Percentiles rank a stretch among this genome's conserved stretches.
phyloP scores from a whole-genome alignment of 2,113 vertebrate species.

The Falcunculus frontatus region DNA sequence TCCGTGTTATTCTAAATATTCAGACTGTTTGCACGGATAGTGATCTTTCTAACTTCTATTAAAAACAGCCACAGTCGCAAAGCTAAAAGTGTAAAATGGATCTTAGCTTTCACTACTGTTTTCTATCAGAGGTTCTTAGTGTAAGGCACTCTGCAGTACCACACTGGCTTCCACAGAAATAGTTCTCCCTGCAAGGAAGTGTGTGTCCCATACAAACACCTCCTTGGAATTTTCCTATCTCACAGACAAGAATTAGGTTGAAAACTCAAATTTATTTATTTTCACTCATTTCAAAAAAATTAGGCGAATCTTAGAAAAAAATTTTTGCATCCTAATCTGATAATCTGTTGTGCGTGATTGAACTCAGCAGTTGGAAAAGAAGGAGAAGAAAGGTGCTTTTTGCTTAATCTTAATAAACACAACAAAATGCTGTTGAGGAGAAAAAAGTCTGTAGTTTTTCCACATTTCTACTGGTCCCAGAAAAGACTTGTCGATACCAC shows the following conservation, averaged over 20 bases:
- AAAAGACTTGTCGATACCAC: neutral
- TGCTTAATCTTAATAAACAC: neutral
- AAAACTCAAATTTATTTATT: neutral
- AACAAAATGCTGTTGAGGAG: neutral
- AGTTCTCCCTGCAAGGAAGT: neutral
- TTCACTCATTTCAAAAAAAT: neutral
- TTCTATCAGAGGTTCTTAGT: neutral
- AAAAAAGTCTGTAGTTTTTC: neutral
- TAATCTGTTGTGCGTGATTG: neutral
- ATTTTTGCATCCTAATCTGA: neutral
- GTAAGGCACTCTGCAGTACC: neutral
- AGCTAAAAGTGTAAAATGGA: neutral
- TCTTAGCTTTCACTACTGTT: constrained; percentile 26
- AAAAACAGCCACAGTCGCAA: constrained; percentile 17
- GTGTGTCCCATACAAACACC: neutral
- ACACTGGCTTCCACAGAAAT: neutral
- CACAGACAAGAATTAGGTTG: neutral
- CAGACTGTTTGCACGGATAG: neutral
- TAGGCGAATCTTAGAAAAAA: neutral
- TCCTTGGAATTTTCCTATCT: neutral
- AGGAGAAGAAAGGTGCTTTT: neutral
- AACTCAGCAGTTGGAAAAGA: neutral
- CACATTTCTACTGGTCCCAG: neutral
- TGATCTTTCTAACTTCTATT: constrained; percentile 50
- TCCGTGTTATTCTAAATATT: constrained; percentile 33